Base-by-base conservation (phyloP, 1,140 invertebrate species). In the Whitmania pigra region DNA sequence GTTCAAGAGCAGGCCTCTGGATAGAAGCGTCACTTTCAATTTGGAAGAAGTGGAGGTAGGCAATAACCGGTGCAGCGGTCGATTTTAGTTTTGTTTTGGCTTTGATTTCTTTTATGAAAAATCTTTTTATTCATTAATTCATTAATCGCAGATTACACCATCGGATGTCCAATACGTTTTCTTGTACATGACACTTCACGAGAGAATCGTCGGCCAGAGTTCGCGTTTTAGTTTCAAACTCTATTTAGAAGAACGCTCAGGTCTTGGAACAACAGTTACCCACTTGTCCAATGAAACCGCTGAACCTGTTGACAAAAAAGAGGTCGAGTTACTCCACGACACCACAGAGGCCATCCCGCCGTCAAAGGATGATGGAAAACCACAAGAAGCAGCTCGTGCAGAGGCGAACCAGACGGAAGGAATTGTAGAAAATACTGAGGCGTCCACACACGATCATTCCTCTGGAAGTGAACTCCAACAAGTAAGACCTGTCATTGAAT, bases 141-240 rank as follows among this genome's bases (percentile, higher is more conserved):
- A n/a, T 25, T 63, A 63, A 18, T 63, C 22, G 9, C 29, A 63
- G 57, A 18, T 63, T 63, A 11, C 22, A 27, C n/a, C 55, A 63
- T 18, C 57, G 0, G 57, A 63, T n/a, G 57, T 25, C 22, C 22
- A 63, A 31, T 63, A 63, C 29, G 22, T 63, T 13, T 63, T 63
- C 29, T 15, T 63, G 57, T 63, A 63, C 29, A 22, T 63, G 29
- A 63, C 57, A 22, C 22, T 31, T n/a, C 22, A 63, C 22, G 57
- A 63, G 29, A 63, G 57, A 63, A 63, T 63, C 6, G 22, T 63
- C 20, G 57, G 57, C 18, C 57, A 63, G 29, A 63, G 57, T 63
- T 63, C 57, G 15, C 57, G 22, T 22, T 63, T 49, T 49, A 49
- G 43, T 7, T 49, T 49, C 43, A 49, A 49, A 49, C 43, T 63